Base-by-base conservation (phyloP, 2,113 vertebrate species). In the Toxotes jaculatrix region DNA sequence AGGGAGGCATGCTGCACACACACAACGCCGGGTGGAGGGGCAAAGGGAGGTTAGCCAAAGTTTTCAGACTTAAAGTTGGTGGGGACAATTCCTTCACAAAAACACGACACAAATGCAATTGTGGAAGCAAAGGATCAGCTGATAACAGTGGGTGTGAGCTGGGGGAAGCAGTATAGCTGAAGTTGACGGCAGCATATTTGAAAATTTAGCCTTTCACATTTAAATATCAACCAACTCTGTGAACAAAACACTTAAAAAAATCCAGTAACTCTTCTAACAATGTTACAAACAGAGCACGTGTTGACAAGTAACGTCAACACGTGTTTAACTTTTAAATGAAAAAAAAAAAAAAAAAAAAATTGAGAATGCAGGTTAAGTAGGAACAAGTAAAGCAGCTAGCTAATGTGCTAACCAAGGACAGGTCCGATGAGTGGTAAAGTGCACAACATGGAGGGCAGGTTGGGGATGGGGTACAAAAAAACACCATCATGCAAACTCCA, bases 401-500 rank as follows among this genome's bases (percentile, higher is more conserved):
- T 51, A 65, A 79, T 53, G 32, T 23, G 82, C 72, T 70, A 70
- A 84, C 68, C 45, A 64, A 57, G 73, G 67, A 71, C 60, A 10
- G 83, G 82, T 87, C 66, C 34, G 8, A 80, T 88, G 79, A 72
- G 78, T 19, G 62, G 78, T 91, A 94, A 94, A 93, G 93, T 92
- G 91, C 91, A 86, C 81, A 40, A 88, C 57, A 77, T 85, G 90
- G 89, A 80, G 85, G 82, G 66, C 53, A 31, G 74, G 42, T 66
- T 0, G 40, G 34, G 81, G 71, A 40, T 38, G 70, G 86, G 79
- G 74, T 67, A 86, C 83, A 83, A 90, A 90, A 27, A 94, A 93
- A 86, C 92, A 91, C 87, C 90, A 87, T 90, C 95, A 95, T 95
- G 94, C 95, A 95, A 95, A 95, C 93, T 92, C 89, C 89, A 95